phyloP scores from a whole-genome alignment of 2,888 invertebrate species.

The Tenthredo scrophulariae region DNA sequence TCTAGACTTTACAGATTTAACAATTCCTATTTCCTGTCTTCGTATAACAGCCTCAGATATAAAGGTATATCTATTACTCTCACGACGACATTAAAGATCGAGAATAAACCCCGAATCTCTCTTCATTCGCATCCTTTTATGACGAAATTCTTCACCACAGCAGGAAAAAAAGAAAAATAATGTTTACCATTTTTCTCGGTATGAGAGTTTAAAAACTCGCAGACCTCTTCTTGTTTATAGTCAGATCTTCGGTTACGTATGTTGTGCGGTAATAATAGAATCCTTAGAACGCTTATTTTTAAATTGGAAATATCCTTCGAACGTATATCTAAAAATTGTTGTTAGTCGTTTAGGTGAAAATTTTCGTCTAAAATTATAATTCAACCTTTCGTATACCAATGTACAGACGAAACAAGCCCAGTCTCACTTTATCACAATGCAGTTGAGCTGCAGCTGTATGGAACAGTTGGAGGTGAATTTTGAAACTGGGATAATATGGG shows the following conservation, averaged over 20 bases:
- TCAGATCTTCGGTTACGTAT: constrained; percentile 32
- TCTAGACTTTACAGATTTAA: constrained; percentile 28
- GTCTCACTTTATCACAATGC: neutral
- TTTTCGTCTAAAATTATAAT: neutral
- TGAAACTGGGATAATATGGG: neutral
- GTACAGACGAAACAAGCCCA: neutral
- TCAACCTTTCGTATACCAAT: neutral
- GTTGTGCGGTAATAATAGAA: constrained; percentile 37
- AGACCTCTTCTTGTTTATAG: constrained; percentile 21
- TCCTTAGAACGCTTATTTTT: constrained; percentile 45
- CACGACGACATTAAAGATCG: neutral
- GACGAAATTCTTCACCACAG: neutral
- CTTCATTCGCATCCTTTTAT: neutral
- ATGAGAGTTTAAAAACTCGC: neutral
- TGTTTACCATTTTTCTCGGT: constrained; percentile 11
- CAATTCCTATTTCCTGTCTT: constrained; percentile 39
- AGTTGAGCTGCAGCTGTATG: neutral
- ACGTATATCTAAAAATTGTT: neutral
- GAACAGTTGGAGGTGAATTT: neutral
- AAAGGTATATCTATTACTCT: neutral
- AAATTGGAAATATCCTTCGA: constrained; percentile 37
- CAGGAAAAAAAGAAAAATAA: neutral
- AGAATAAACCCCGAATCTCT: neutral
- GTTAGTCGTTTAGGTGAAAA: constrained; percentile 19
- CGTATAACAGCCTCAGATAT: neutral